Evolutionary conservation across 2,888 invertebrate species (phyloP), one percentile per base, ranked within the genome.

Genomic region (Caenorhabditis sinica): DNA sequence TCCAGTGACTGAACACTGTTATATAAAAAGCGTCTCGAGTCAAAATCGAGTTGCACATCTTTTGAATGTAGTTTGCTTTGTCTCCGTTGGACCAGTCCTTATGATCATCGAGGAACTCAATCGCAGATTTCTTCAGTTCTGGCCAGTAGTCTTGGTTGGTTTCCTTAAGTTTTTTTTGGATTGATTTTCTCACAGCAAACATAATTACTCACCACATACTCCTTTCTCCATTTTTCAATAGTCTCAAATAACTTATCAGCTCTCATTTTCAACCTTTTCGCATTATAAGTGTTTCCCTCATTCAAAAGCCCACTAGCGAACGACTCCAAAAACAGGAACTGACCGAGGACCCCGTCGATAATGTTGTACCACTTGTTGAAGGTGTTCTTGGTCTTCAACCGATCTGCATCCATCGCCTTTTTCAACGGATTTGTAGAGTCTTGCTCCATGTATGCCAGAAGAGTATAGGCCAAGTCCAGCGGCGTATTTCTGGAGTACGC

Each of bases 361-460:
- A 73, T 33, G 1, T 28, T 20, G 2, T 49, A 11, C 72, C 72
- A 73, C n/a, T 60, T 73, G 13, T 49, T 23, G 13, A 73, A 73
- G 17, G 49, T 60, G 4, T 28, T 23, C 4, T 11, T 61, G 5
- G 60, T 60, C 51, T 49, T 73, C 11, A 51, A 5, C 5, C 3
- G 6, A 17, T 61, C 73, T 1, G 49, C 33, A 8, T 20, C 36
- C 73, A 73, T 73, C 4, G 73, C 49, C 43, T 43, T 43, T 25
- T 43, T 43, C 13, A 63, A 25, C 11, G 43, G 63, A 13, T 63
- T 63, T 0, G 63, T 63, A 6, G 63, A 25, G 4, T 43, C 5
- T 15, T 43, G 23, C 25, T 63, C 63, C 43, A 63, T 15, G 8
- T 17, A 8, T 2, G 30, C n/a, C 33, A 60, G 6, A 4, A 33